These are phyloP conservation scores for Urechis unicinctus DNA, from an alignment of 2,888 invertebrate genomes.

Conservation along the genomic window DNA sequence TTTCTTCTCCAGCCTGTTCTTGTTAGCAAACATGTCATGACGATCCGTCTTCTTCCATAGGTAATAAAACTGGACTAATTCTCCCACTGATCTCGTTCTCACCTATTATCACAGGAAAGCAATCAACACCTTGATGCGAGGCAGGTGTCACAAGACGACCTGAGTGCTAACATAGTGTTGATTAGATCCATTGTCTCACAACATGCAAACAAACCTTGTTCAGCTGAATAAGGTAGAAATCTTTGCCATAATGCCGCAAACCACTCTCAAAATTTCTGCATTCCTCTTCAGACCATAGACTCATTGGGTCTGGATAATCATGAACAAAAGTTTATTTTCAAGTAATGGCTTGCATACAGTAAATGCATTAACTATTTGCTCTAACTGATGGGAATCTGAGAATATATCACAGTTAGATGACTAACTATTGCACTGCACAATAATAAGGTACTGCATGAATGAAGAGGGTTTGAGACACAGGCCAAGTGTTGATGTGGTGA, in stretches of 20 bases:
- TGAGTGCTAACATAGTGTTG: no score
- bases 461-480: no score
- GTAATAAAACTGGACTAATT: constrained; percentile 84
- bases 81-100: constrained; percentile 87
- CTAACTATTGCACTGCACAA: not conserved
- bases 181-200: no score
- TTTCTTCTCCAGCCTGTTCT: constrained; percentile 82
- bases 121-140: no score
- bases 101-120: constrained; percentile 57
- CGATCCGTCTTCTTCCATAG: constrained; percentile 98
- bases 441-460: no score
- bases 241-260: constrained; percentile 86
- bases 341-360: no score
- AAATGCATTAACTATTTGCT: no score
- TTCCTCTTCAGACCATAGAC: constrained; percentile 89
- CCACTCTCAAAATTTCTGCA: constrained; percentile 95
- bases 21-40: constrained; percentile 80
- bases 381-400: not conserved
- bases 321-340: no score
- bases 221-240: constrained; percentile 88
- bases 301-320: constrained; percentile 43
- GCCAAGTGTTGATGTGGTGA: no score
- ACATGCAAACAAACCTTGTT: constrained; percentile 71
- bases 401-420: not conserved
- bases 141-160: no score